Evolutionary conservation across 1,140 invertebrate species (phyloP).

Genomic region (Conus betulinus): DNA sequence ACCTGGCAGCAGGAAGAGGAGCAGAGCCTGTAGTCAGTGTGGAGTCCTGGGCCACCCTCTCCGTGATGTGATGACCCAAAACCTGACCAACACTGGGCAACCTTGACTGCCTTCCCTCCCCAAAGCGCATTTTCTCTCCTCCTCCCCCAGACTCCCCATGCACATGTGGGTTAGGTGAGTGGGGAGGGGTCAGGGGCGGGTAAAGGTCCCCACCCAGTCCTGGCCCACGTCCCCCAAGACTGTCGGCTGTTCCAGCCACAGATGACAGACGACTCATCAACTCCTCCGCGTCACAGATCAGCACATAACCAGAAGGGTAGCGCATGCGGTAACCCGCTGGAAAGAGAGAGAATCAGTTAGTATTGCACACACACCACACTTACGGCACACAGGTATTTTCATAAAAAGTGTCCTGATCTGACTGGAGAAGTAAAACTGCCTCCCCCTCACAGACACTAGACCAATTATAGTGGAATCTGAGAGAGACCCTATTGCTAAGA

Average conservation of each 20-base stretch:
- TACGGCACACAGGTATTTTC: too few species aligned
- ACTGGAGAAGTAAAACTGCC: too few species aligned
- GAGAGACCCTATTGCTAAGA: too few species aligned
- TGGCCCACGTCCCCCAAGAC: neutral
- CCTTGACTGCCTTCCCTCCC: slow-evolving; percentile 32
- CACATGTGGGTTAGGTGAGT: slow-evolving; percentile 67
- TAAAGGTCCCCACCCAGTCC: slow-evolving; percentile 15
- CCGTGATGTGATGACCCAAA: slow-evolving; percentile 78
- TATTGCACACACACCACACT: too few species aligned
- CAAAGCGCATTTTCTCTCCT: slow-evolving; percentile 21
- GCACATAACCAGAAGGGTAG: slow-evolving; percentile 94
- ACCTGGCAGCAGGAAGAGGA: neutral
- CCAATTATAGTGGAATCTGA: too few species aligned
- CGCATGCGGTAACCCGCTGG: slow-evolving; percentile 92
- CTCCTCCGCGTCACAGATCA: slow-evolving; percentile 92
- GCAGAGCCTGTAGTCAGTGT: slow-evolving; percentile 74
- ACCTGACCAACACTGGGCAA: slow-evolving; percentile 76
- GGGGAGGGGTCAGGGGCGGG: slow-evolving; percentile 65
- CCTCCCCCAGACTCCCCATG: slow-evolving; percentile 36
- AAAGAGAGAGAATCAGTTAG: slow-evolving; percentile 17
- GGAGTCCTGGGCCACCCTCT: slow-evolving; percentile 86
- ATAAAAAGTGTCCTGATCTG: too few species aligned
- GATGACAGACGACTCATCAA: slow-evolving; percentile 42
- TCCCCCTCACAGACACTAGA: too few species aligned
- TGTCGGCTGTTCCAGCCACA: neutral